Conservation (phyloP, 2,888 invertebrate genomes). For the Drosophila colorata region DNA sequence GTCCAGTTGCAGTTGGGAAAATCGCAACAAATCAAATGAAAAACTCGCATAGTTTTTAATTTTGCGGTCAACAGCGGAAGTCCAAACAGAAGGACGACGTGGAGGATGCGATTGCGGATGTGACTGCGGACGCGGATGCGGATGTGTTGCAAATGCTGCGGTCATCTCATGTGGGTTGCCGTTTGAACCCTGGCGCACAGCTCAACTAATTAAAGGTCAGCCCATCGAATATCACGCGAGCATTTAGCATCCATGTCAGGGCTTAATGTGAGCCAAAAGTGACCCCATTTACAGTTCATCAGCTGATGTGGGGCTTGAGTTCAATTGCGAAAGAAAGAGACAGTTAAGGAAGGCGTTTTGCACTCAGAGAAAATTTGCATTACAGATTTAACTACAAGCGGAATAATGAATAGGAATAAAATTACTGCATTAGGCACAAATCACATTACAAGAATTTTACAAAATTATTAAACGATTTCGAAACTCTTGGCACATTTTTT, state of each 20-base stretch:
- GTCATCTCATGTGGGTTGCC: background rate
- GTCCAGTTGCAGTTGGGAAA: conserved; percentile 13
- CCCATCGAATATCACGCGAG: background rate
- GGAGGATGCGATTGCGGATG: conserved; percentile 1
- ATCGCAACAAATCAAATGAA: conserved; percentile 26
- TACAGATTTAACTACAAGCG: too few species aligned
- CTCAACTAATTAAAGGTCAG: conserved; percentile 13
- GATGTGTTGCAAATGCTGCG: conserved; percentile 6
- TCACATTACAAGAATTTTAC: too few species aligned
- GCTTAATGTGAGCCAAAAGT: background rate
- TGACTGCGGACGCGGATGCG: conserved; percentile 2
- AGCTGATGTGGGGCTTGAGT: background rate
- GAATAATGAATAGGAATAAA: too few species aligned
- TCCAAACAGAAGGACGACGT: conserved; percentile 23
- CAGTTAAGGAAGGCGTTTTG: too few species aligned
- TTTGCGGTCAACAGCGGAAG: conserved; percentile 28
- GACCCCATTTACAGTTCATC: background rate
- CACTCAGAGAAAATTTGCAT: too few species aligned
- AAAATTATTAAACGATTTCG: too few species aligned
- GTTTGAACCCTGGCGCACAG: background rate
- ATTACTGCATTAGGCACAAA: too few species aligned
- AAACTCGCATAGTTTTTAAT: conserved; percentile 24
- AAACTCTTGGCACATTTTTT: too few species aligned
- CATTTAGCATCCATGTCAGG: conserved; percentile 7
- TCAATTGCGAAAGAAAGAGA: background rate